These are phyloP conservation scores for Himalopsyche japonica DNA, from an alignment of 2,888 invertebrate genomes.

Conservation along the genomic window DNA sequence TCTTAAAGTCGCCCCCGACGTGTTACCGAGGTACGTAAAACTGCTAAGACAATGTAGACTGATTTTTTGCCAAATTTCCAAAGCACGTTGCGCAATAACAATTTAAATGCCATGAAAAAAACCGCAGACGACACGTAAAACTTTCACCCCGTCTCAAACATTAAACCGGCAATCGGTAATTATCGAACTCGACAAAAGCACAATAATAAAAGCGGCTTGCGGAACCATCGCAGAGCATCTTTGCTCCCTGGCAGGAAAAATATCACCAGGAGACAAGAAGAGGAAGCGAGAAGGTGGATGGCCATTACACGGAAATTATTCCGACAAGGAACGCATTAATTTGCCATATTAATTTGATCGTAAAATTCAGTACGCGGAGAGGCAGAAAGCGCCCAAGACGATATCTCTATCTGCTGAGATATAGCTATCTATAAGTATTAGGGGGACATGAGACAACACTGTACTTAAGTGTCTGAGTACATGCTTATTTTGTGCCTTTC, in stretches of 20 bases:
- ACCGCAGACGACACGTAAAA: slow-evolving; percentile 40
- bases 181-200: slow-evolving; percentile 37
- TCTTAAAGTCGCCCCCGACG: background rate
- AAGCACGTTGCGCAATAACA: slow-evolving; percentile 39
- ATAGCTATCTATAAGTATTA: slow-evolving; percentile 23
- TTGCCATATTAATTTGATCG: slow-evolving; percentile 64
- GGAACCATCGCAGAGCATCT: slow-evolving; percentile 17
- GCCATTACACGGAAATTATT: slow-evolving; percentile 55
- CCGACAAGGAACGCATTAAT: slow-evolving; percentile 59
- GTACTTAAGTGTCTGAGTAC: slow-evolving; percentile 51
- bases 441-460: slow-evolving; percentile 56
- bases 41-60: slow-evolving; percentile 17
- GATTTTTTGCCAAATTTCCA: slow-evolving; percentile 27
- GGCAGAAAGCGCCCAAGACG: slow-evolving; percentile 44
- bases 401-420: slow-evolving; percentile 33
- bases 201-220: slow-evolving; percentile 27
- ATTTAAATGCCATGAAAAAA: slow-evolving; percentile 38
- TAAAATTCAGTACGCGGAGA: slow-evolving; percentile 61
- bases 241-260: slow-evolving; percentile 26
- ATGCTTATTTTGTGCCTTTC: slow-evolving; percentile 12
- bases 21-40: background rate
- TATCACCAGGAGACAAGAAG: slow-evolving; percentile 16
- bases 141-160: slow-evolving; percentile 28
- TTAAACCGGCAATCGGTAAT: slow-evolving; percentile 41
- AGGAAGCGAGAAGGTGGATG: slow-evolving; percentile 23